A percentile compares a stretch with the other conserved stretches of the same genome.
Evolutionary conservation across 2,797 vertebrate genomes (phyloP).

Genomic region (Furcifer pardalis): DNA sequence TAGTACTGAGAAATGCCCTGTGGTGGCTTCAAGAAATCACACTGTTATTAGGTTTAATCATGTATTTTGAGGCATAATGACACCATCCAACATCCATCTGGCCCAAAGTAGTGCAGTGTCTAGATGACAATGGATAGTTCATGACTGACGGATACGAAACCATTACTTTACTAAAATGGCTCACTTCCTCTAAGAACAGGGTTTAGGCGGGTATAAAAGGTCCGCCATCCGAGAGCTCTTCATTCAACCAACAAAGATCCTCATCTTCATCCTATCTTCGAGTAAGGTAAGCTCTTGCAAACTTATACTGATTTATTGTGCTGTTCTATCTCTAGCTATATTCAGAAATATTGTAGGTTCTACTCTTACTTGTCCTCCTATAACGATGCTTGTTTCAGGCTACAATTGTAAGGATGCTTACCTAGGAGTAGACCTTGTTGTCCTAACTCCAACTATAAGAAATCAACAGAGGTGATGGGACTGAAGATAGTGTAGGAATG

Average conservation of each 20-base stretch:
- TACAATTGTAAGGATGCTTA: too few relatives aligned
- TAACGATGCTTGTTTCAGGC: too few relatives aligned
- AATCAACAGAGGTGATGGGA: too few relatives aligned
- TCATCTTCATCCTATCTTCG: neutral
- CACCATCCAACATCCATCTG: neutral
- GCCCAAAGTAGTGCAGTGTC: neutral
- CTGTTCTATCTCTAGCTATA: neutral
- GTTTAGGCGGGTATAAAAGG: neutral
- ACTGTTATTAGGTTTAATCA: neutral
- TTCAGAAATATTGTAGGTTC: neutral
- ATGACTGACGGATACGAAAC: neutral
- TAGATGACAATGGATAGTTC: neutral
- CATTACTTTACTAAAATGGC: neutral
- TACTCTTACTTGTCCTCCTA: neutral
- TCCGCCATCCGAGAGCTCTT: neutral
- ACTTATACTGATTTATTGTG: neutral
- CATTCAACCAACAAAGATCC: neutral
- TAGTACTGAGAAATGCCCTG: neutral
- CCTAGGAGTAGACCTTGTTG: too few relatives aligned
- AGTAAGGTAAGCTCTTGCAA: neutral
- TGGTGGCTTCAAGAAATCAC: neutral
- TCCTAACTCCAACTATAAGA: too few relatives aligned
- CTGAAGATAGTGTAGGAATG: too few relatives aligned
- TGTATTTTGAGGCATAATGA: neutral
- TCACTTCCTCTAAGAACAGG: neutral